phyloP scores from a whole-genome alignment of 2,797 vertebrate species.

The Gallinago solitaria region DNA sequence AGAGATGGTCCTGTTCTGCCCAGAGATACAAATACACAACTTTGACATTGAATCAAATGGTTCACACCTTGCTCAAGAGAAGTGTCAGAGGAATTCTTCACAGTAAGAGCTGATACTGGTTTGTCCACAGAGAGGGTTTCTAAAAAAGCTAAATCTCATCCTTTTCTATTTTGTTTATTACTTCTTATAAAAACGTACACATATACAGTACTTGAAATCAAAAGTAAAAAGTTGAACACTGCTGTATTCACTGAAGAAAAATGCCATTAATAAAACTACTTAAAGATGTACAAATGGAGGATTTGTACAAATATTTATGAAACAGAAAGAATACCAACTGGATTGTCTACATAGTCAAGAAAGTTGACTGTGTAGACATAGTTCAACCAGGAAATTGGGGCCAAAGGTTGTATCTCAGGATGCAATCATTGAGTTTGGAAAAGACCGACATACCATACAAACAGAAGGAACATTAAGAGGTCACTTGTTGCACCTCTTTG shows the following conservation, averaged over 20 bases:
- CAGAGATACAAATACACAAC: background rate
- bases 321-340: background rate
- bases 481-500: background rate
- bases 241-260: background rate
- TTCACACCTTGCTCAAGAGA: background rate
- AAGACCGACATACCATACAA: background rate
- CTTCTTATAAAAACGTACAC: background rate
- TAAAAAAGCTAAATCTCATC: background rate
- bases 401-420: background rate
- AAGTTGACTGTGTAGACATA: background rate
- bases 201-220: background rate
- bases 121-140: background rate
- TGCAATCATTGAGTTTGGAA: background rate
- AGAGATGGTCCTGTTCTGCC: background rate
- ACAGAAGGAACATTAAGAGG: background rate
- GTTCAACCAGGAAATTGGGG: background rate
- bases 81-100: background rate
- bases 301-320: background rate
- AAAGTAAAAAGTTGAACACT: background rate
- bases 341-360: background rate
- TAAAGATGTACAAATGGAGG: background rate
- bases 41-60: background rate
- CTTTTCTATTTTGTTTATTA: background rate
- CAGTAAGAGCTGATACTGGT: background rate
- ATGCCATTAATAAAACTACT: background rate